These are phyloP conservation scores for Polylopha cassiicola DNA, from an alignment of 2,888 invertebrate genomes.

Conservation along the genomic window DNA sequence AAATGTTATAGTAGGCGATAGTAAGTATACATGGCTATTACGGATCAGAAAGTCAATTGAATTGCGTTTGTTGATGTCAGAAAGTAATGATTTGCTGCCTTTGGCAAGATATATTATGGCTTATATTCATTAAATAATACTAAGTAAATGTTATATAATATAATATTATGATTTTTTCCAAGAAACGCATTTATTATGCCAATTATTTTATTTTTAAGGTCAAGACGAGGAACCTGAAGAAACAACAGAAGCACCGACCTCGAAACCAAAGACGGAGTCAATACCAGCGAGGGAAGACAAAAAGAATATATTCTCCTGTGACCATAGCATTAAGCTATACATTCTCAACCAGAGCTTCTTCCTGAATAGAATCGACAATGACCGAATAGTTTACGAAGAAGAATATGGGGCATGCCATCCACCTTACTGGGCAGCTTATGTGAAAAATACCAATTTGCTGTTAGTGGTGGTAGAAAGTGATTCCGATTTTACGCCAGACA, in stretches of 20 bases:
- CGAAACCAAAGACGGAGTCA: slow-evolving; percentile 39
- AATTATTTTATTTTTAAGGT: too few relatives aligned
- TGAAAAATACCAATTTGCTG: slow-evolving; percentile 87
- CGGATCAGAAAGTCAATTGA: too few relatives aligned
- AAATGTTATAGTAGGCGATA: slow-evolving; percentile 32
- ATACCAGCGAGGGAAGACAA: slow-evolving; percentile 56
- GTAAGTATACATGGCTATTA: slow-evolving; percentile 31
- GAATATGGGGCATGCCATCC: slow-evolving; percentile 50
- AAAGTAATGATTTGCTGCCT: too few relatives aligned
- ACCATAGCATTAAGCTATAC: slow-evolving; percentile 83
- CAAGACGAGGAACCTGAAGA: too few relatives aligned
- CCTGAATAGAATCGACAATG: slow-evolving; percentile 49
- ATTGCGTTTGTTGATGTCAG: too few relatives aligned
- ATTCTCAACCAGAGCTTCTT: slow-evolving; percentile 79
- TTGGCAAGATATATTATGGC: too few relatives aligned
- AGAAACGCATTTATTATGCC: too few relatives aligned
- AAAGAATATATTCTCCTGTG: slow-evolving; percentile 80
- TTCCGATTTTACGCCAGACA: slow-evolving; percentile 31
- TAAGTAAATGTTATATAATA: too few relatives aligned
- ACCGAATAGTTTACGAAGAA: slow-evolving; percentile 48
- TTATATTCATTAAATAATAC: too few relatives aligned
- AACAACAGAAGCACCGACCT: slow-evolving; percentile 36
- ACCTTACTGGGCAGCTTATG: slow-evolving; percentile 82
- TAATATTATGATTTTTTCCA: too few relatives aligned
- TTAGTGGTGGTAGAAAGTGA: slow-evolving; percentile 82